Percentiles rank a stretch among this genome's conserved stretches.
These are phyloP conservation scores for Petromus typicus DNA, from an alignment of 2,113 vertebrate species.

Conservation along the genomic window DNA sequence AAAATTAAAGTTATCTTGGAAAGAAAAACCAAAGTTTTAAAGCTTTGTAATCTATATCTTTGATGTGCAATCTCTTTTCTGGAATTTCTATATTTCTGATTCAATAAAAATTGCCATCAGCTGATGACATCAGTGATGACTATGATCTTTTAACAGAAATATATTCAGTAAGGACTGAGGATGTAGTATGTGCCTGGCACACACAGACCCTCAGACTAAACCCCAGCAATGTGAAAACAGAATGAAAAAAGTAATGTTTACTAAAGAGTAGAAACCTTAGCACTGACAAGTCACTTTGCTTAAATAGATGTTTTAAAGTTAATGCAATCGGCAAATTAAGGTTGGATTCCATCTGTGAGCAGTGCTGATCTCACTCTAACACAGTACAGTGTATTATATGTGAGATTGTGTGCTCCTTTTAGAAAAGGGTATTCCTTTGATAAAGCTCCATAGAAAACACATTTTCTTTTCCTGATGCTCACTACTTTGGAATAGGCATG, in stretches of 20 bases:
- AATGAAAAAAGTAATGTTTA: constrained; percentile 11
- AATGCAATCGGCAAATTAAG: constrained; percentile 62
- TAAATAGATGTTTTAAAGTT: constrained; percentile 58
- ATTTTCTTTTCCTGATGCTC: neutral
- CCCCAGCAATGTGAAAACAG: neutral
- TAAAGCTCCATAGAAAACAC: too few relatives aligned
- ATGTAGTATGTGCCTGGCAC: neutral
- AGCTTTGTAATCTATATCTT: neutral
- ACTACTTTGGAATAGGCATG: neutral
- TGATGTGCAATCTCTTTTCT: neutral
- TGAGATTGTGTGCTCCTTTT: neutral
- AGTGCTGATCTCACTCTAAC: constrained; percentile 43
- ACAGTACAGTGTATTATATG: neutral
- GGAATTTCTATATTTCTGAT: neutral
- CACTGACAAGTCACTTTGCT: constrained; percentile 2
- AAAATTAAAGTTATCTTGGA: constrained; percentile 32
- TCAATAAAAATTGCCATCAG: too few relatives aligned
- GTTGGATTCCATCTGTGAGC: constrained; percentile 23
- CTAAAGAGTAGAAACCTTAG: neutral
- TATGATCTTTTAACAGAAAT: constrained; percentile 29
- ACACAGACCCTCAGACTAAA: neutral
- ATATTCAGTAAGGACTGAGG: neutral
- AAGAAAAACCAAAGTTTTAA: constrained; percentile 24
- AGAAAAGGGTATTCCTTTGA: neutral
- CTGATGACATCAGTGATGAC: too few relatives aligned